A percentile compares a stretch with the other conserved stretches of the same genome.
Conservation (phyloP, 2,888 invertebrate species). For the Caenorhabditis macrosperma region DNA sequence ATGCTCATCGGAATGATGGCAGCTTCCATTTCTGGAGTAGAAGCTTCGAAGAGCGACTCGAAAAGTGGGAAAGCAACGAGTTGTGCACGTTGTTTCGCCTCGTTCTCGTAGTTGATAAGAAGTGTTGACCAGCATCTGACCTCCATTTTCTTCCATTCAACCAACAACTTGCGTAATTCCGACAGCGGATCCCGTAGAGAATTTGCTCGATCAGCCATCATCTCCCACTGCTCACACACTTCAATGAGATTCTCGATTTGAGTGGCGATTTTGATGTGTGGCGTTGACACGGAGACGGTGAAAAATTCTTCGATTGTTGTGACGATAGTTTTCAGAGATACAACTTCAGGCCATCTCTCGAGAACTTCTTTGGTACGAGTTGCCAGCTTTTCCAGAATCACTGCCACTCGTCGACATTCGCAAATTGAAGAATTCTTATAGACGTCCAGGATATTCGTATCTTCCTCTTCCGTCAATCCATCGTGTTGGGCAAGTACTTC, state of each 20-base stretch:
- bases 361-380: constrained; percentile 57
- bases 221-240: constrained; percentile 78
- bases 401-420: constrained; percentile 61
- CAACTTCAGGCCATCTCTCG: constrained; percentile 72
- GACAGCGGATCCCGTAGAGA: constrained; percentile 87
- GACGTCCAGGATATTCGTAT: constrained; percentile 48
- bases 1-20: constrained; percentile 74
- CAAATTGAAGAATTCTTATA: constrained; percentile 53
- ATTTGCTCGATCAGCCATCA: constrained; percentile 82
- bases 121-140: constrained; percentile 74
- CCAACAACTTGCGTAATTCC: constrained; percentile 88
- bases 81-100: constrained; percentile 67
- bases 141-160: constrained; percentile 88
- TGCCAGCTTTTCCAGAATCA: constrained; percentile 57
- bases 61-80: constrained; percentile 76
- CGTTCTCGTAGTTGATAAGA: constrained; percentile 66
- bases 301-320: constrained; percentile 67
- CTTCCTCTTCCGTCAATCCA: constrained; percentile 41
- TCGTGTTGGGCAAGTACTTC: constrained; percentile 37
- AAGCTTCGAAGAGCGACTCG: constrained; percentile 65
- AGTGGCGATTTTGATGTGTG: constrained; percentile 90
- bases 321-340: constrained; percentile 67
- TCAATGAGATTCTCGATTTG: constrained; percentile 90
- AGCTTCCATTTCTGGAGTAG: constrained; percentile 44
- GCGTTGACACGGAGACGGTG: constrained; percentile 83